Evolutionary conservation across 2,113 vertebrate species (phyloP).

Genomic region (Fulmarus glacialis): DNA sequence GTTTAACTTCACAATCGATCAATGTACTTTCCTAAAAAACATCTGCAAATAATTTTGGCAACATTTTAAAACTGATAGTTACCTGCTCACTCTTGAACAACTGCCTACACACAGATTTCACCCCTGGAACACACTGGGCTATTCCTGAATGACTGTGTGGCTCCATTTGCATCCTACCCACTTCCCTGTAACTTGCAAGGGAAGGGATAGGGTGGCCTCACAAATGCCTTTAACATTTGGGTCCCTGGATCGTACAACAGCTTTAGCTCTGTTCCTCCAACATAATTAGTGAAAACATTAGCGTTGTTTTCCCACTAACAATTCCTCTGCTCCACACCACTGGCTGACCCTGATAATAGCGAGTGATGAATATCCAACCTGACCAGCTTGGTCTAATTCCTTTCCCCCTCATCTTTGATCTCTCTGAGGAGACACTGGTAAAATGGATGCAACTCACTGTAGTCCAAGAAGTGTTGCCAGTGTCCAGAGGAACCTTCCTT

Average conservation of each 20-base stretch:
- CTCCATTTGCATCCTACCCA: not conserved
- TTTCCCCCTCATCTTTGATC: not conserved
- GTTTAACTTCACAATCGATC: constrained; percentile 29
- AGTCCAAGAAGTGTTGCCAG: not conserved
- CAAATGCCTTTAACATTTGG: not conserved
- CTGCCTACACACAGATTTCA: not conserved
- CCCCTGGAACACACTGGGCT: not conserved
- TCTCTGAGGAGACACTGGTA: not conserved
- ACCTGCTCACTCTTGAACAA: not conserved
- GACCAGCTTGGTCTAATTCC: not conserved
- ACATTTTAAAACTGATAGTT: constrained; percentile 59
- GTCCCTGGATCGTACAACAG: not conserved
- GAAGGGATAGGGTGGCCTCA: not conserved
- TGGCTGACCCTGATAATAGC: not conserved
- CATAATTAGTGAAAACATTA: not conserved
- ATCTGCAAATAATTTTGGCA: constrained; percentile 52
- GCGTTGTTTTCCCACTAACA: not conserved
- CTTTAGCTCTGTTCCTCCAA: not conserved
- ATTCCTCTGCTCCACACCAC: not conserved
- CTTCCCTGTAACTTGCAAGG: not conserved
- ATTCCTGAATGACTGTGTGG: not conserved
- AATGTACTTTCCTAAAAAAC: constrained; percentile 43
- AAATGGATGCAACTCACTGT: not conserved
- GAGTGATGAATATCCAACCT: not conserved
- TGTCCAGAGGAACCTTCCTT: not conserved